Conservation (phyloP, 2,113 vertebrate genomes). For the Alaudala cheleensis region DNA sequence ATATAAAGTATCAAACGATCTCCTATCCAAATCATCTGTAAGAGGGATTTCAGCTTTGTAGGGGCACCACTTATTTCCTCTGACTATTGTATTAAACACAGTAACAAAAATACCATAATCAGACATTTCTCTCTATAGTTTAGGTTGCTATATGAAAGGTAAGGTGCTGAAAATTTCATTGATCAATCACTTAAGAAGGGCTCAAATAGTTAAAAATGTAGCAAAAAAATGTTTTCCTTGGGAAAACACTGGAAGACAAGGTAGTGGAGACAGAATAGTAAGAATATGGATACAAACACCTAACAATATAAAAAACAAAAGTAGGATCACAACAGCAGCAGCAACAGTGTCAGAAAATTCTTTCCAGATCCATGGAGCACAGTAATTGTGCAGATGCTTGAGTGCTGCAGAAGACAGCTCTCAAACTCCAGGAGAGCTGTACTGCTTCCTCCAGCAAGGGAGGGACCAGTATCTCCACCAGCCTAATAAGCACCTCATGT, state of each 20-base stretch:
- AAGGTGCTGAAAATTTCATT: neutral
- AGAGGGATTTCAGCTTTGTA: neutral
- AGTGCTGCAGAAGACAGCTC: neutral
- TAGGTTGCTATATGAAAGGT: neutral
- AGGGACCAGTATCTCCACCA: neutral
- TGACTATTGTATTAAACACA: neutral
- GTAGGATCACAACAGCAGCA: neutral
- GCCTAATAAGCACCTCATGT: neutral
- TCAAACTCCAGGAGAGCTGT: neutral
- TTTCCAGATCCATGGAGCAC: neutral
- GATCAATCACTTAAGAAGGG: neutral
- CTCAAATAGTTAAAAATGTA: neutral
- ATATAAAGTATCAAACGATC: neutral
- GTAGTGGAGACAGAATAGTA: neutral
- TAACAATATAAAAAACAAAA: neutral
- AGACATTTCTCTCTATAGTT: neutral
- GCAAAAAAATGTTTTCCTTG: neutral
- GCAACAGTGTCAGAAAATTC: neutral
- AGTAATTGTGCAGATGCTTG: neutral
- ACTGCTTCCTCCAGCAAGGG: neutral
- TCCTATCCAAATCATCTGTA: neutral
- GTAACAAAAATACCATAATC: neutral
- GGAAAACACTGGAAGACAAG: neutral
- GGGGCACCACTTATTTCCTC: neutral
- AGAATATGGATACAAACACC: neutral